Base-by-base conservation (phyloP, 2,888 invertebrate genomes). In the Hecatera dysodea region DNA sequence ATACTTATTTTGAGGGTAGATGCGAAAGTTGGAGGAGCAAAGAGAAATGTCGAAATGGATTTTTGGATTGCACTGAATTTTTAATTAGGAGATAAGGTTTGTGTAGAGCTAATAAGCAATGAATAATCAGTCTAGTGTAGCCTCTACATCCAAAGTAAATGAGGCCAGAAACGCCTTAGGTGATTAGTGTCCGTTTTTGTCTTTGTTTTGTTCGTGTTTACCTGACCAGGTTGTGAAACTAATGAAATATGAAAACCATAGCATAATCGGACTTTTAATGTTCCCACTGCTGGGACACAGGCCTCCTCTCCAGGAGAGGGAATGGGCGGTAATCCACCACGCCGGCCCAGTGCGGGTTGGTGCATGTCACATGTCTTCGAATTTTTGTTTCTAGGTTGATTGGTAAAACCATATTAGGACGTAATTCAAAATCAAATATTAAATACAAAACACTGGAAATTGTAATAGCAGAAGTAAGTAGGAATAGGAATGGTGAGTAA, bases 1-100 rank as follows among this genome's bases (percentile, higher is more conserved):
- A 91, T 90, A 85, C 90, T 89, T 90, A 90, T 90, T 90, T 88
- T 84, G 62, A 56, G 69, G 67, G 66, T 68, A 65, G 72, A 81
- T 53, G 55, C 44, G 11, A 72, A 75, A 57, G 50, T 73, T 71
- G 76, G 70, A 69, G 67, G 72, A 69, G 78, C 59, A 55, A 69
- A 67, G 22, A 69, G 73, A 75, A 52, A 64, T 17, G 48, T 60
- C 44, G 69, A 64, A 80, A 83, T 78, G 64, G 69, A 55, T 75
- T 67, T 84, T 76, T 60, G 55, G 62, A 75, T 72, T 60, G 67
- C 27, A 60, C 29, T 67, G 67, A 67, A 75, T 68, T 82, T 68
- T 55, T 74, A 56, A 75, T 68, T 75, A n/a, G 39, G 11, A 63
- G 39, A 67, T 72, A 62, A 33, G 48, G 52, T 56, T 53, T 46